Base-by-base conservation (phyloP, 2,888 invertebrate species). In the Drosophila mulleri region DNA sequence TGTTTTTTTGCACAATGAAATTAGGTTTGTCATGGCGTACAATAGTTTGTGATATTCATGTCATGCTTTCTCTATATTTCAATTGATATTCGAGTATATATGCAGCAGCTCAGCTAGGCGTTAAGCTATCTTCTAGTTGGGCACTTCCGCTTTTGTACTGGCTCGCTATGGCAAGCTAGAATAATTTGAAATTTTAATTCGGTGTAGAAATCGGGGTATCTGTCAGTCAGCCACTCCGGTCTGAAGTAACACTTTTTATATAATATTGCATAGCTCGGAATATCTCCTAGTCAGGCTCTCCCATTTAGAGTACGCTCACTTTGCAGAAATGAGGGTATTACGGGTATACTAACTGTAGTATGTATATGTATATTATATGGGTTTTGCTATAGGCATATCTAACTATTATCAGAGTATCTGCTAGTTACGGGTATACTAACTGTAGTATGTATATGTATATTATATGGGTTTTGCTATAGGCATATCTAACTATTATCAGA, bases 21-120 rank as follows among this genome's bases (percentile, higher is more conserved):
- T 50, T 50, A 35, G 50, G 18, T 35, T 35, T 35, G 50, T 50
- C 50, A 50, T 50, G 14, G 18, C 32, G 14, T 8, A 35, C 18
- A 50, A 35, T 32, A 35, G 32, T 35, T 18, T 50, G 12, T 50
- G 50, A 14, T 35, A 50, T 32, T 50, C 50, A 50, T 35, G 50
- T 50, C 50, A 50, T 32, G 50, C 48, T 48, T 48, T 48, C 48
- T 32, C 48, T 18, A 32, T 48, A 48, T 32, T 50, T 20, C 3
- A 32, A 50, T 32, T 50, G 12, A 32, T 50, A 18, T 32, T 18
- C 18, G 32, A 6, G 48, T 29, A 29, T 29, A 29, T 29, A 29
- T 7, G 8, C 48, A 32, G 48, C 48, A 45, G 47, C 26, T 32
- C 48, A 32, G 29, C 48, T 29, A 3, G 26, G 47, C 23, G 16